These are phyloP conservation scores for Felis catus DNA, from an alignment of 2,113 vertebrate genomes.

Conservation along the genomic window DNA sequence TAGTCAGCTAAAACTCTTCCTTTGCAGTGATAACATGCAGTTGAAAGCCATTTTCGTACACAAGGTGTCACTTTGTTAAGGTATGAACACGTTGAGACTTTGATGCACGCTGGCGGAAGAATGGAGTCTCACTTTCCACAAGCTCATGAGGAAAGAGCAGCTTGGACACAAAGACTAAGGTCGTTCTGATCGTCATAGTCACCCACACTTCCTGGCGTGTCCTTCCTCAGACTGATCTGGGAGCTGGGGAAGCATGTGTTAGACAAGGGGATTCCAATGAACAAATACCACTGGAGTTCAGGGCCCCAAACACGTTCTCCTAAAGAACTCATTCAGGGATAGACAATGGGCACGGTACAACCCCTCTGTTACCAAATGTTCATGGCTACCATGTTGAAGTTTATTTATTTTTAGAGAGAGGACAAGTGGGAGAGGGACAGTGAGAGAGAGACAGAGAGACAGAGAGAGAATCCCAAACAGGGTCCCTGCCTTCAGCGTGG, in stretches of 20 bases:
- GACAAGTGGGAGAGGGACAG: rapidly evolving
- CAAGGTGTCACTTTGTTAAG: background rate
- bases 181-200: background rate
- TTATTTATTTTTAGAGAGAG: too few species aligned
- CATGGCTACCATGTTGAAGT: background rate
- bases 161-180: background rate
- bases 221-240: background rate
- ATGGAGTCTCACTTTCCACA: background rate
- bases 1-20: background rate
- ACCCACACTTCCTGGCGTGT: background rate
- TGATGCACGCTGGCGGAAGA: background rate
- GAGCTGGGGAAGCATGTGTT: rapidly evolving
- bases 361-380: too few species aligned
- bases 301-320: background rate
- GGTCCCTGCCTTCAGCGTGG: too few species aligned
- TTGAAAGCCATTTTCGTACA: background rate
- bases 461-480: too few species aligned
- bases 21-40: background rate
- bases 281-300: background rate
- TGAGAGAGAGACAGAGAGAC: too few species aligned
- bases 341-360: too few species aligned
- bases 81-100: rapidly evolving
- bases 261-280: background rate
- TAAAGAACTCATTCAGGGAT: background rate
- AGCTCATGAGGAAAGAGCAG: background rate